Evolutionary conservation across 2,888 invertebrate species (phyloP).

Genomic region (Hololepta plana): DNA sequence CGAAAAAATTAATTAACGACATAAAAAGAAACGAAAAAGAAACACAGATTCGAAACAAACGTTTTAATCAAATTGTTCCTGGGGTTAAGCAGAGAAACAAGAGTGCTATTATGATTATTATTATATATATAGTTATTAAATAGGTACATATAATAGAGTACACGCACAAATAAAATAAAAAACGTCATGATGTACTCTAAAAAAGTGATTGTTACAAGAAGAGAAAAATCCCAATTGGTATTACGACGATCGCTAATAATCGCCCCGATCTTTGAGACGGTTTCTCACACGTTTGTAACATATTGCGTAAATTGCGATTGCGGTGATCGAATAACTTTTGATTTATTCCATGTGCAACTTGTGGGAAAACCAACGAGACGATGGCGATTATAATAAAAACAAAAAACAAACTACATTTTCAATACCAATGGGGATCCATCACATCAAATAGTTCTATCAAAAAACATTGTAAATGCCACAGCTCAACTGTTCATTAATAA

Average conservation of each 20-base stretch:
- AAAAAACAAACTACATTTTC: too few species aligned
- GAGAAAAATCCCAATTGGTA: conserved; percentile 15
- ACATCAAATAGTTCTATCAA: conserved; percentile 25
- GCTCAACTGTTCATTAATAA: conserved; percentile 23
- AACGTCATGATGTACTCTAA: too few species aligned
- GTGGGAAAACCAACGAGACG: too few species aligned
- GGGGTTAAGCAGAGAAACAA: conserved; percentile 28
- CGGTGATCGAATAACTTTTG: too few species aligned
- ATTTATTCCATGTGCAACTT: too few species aligned
- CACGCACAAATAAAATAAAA: conserved; percentile 7
- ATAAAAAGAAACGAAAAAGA: conserved; percentile 1
- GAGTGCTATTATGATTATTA: conserved; percentile 18
- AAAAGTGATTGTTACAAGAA: conserved; percentile 22
- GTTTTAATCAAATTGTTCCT: too few species aligned
- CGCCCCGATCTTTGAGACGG: too few species aligned
- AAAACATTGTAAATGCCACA: conserved; percentile 25
- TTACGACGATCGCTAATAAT: too few species aligned
- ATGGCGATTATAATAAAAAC: too few species aligned
- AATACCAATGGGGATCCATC: conserved; percentile 12
- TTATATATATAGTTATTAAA: conserved; percentile 10
- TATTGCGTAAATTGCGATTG: too few species aligned
- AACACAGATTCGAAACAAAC: too few species aligned
- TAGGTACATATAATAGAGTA: conserved; percentile 16
- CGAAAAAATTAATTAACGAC: conserved; percentile 3
- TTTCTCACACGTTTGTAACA: too few species aligned